These are phyloP conservation scores for Meiosimyza platycephala DNA, from an alignment of 2,888 invertebrate species.

Conservation along the genomic window DNA sequence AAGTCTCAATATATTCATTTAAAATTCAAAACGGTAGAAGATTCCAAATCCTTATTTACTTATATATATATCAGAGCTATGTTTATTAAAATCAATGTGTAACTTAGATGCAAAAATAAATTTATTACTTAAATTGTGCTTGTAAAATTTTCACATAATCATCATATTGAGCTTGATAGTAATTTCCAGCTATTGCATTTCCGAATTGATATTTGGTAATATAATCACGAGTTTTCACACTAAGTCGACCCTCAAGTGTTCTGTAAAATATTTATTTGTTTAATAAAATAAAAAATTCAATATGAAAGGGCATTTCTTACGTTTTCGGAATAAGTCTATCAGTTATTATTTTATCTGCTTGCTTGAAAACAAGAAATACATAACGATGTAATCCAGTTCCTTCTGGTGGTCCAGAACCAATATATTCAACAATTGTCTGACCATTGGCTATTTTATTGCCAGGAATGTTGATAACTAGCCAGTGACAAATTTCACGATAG, in stretches of 20 bases:
- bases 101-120: too few species aligned
- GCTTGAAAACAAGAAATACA: constrained; percentile 82
- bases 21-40: too few species aligned
- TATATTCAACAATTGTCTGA: constrained; percentile 81
- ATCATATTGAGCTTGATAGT: constrained; percentile 84
- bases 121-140: constrained; percentile 47
- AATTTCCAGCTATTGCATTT: constrained; percentile 84
- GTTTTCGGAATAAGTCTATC: constrained; percentile 55
- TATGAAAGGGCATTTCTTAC: constrained; percentile 38
- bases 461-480: constrained; percentile 89
- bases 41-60: too few species aligned
- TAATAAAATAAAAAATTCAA: too few species aligned
- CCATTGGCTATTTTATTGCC: constrained; percentile 78
- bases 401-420: constrained; percentile 87
- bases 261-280: constrained; percentile 60
- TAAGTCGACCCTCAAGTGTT: constrained; percentile 69
- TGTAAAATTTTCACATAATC: constrained; percentile 78
- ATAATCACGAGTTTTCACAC: constrained; percentile 77
- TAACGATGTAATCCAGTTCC: constrained; percentile 84
- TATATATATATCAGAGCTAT: too few species aligned
- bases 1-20: too few species aligned
- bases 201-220: constrained; percentile 79
- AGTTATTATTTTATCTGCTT: constrained; percentile 65
- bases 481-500: constrained; percentile 90
- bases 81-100: too few species aligned